Evolutionary conservation across 2,888 invertebrate species (phyloP).

Genomic region (Thyatira batis): DNA sequence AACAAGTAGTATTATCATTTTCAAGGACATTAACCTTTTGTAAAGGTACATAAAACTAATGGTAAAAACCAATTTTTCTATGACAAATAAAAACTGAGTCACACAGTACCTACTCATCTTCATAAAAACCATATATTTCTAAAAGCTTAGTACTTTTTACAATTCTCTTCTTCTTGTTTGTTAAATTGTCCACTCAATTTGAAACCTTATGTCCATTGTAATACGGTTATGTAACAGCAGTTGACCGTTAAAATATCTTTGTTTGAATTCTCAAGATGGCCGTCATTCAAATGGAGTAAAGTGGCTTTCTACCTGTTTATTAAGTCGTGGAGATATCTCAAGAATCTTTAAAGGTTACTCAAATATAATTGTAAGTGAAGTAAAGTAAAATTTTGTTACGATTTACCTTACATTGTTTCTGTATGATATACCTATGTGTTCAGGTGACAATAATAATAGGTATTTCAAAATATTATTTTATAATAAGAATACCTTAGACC

Average conservation of each 20-base stretch:
- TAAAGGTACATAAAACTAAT: background rate
- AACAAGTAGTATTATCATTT: background rate
- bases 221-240: background rate
- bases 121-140: background rate
- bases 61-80: background rate
- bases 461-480: no score
- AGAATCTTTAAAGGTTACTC: slow-evolving; percentile 2
- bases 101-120: background rate
- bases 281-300: slow-evolving; percentile 29
- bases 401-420: background rate
- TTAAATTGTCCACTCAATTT: slow-evolving; percentile 1
- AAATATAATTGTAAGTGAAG: background rate
- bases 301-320: slow-evolving; percentile 43
- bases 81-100: background rate
- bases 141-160: background rate
- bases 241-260: slow-evolving; percentile 6
- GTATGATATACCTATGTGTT: no score
- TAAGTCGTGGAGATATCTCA: slow-evolving; percentile 16
- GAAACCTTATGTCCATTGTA: background rate
- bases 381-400: background rate
- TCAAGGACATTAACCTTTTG: background rate
- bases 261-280: background rate
- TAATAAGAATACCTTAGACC: no score
- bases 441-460: no score
- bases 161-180: background rate